phyloP scores from a whole-genome alignment of 2,113 vertebrate species.

The Gopherus evgoodei region DNA sequence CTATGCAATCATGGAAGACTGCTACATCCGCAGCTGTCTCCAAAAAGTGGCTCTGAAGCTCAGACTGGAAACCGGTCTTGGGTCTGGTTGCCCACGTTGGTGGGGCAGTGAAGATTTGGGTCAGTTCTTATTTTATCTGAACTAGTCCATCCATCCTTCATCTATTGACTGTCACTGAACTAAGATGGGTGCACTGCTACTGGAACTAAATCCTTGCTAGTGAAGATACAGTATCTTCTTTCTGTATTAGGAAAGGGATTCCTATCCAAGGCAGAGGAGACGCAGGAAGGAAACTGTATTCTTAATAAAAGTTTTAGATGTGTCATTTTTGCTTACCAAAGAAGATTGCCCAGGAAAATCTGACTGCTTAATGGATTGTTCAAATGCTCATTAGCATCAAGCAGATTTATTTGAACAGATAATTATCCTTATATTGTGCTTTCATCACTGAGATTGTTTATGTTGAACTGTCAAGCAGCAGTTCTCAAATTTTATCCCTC shows the following conservation, averaged over 20 bases:
- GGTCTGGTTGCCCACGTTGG: background rate
- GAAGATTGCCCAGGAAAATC: constrained; percentile 19
- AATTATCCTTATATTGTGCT: constrained; percentile 70
- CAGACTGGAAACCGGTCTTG: background rate
- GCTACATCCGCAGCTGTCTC: background rate
- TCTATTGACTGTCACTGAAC: background rate
- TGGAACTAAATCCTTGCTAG: background rate
- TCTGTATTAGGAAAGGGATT: background rate
- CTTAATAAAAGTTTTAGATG: constrained; percentile 32
- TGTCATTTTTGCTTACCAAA: constrained; percentile 60
- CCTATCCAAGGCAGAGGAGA: background rate
- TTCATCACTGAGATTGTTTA: constrained; percentile 72
- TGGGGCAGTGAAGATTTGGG: background rate
- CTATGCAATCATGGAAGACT: background rate
- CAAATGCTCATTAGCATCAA: constrained; percentile 64
- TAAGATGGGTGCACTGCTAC: background rate
- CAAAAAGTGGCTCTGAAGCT: background rate
- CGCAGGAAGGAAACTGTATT: background rate
- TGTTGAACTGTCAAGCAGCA: constrained; percentile 53
- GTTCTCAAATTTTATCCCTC: constrained; percentile 53
- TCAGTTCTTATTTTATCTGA: background rate
- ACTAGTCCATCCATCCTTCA: background rate
- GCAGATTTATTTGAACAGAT: constrained; percentile 73
- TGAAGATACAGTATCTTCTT: background rate
- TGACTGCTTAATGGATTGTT: constrained; percentile 59